Base-by-base conservation (phyloP, 2,797 vertebrate species). In the Enteromius mattozi region DNA sequence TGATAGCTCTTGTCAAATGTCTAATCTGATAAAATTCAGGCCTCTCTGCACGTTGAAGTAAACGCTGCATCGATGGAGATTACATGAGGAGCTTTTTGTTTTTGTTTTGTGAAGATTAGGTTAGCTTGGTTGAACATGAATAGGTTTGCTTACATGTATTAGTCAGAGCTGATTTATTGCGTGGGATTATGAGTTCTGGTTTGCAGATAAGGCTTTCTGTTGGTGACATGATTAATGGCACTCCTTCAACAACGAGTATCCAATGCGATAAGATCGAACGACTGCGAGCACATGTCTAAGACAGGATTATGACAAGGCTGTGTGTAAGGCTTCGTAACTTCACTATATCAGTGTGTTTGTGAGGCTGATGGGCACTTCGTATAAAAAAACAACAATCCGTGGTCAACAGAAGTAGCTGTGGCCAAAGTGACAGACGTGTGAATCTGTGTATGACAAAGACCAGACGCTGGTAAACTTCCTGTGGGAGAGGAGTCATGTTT, bases 1-100 rank as follows among this genome's bases (percentile, higher is more conserved):
- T 97, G 96, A 97, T 97, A 96, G 95, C 92, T 96, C 95, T 95
- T 95, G 96, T 95, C 95, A 96, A 96, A 97, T 93, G 95, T 96
- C 95, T 97, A 95, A 97, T 96, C 96, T 96, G 92, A 93, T 95
- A 91, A 96, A 96, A 94, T 95, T 95, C 92, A 92, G 92, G 89
- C 78, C 87, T 71, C 56, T 78, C 47, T 63, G 86, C 88, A 83
- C 86, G 14, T 72, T 77, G 74, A 71, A 83, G 80, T 82, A 81
- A 78, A n/a, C 47, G 80, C 35, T 69, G 79, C 87, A 89, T 91
- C 91, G 92, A 92, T 93, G 88, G 90, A 88, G 93, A 91, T 90
- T 87, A 76, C 74, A 88, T 88, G 91, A 92, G 74, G 54, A 49
- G 51, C 74, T 78, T 89, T 89, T 88, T 91, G 86, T 90, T 90